phyloP scores from a whole-genome alignment of 1,140 invertebrate species.

The Gryllus bimaculatus region DNA sequence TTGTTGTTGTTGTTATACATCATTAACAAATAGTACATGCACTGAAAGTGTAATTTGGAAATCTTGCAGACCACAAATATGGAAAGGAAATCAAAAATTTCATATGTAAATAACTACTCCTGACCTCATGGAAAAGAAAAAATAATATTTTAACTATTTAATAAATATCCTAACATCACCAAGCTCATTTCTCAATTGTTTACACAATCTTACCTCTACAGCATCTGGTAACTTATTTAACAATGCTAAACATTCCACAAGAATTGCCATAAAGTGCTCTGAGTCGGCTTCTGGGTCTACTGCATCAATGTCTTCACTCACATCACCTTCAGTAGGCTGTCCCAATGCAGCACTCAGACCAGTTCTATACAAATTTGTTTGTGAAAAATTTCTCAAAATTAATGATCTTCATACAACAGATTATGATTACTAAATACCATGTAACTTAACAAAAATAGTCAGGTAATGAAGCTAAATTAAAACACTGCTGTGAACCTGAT shows the following conservation, averaged over 20 bases:
- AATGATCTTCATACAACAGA: background rate
- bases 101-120: no score
- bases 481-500: no score
- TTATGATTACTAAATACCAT: background rate
- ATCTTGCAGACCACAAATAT: no score
- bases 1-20: no score
- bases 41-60: no score
- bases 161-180: no score
- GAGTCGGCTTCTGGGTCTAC: slow-evolving; percentile 57
- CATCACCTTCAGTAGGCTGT: slow-evolving; percentile 18
- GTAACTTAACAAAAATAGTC: background rate
- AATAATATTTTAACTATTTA: no score
- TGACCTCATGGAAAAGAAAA: no score
- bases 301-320: slow-evolving; percentile 51
- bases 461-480: background rate
- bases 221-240: slow-evolving; percentile 76
- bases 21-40: no score
- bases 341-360: background rate
- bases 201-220: slow-evolving; percentile 50
- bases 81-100: no score
- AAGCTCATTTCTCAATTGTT: no score
- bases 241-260: slow-evolving; percentile 77
- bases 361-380: background rate
- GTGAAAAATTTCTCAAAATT: background rate
- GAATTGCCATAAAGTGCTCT: slow-evolving; percentile 64